Evolutionary conservation across 2,888 invertebrate species (phyloP), one percentile per base, ranked within the genome.

Genomic region (Agriotes lineatus): DNA sequence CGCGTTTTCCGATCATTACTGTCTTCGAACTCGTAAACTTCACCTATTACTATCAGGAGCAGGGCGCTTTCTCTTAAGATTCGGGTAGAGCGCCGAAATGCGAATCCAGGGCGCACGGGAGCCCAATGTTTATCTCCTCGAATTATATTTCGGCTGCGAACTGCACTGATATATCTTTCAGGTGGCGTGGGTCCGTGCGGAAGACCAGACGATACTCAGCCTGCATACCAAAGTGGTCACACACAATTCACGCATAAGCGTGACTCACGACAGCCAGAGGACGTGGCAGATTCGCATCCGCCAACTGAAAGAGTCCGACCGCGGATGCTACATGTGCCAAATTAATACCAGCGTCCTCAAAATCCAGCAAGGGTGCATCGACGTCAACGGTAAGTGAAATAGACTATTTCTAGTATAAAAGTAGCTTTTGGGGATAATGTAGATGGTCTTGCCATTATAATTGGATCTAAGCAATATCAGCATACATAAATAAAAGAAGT

Each of bases 281-380:
- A 95, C 94, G 71, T 96, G 95, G 96, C 93, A 93, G 83, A 86
- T 96, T 67, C 91, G 93, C 83, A 94, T 96, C 80, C 88, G 93
- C 67, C 94, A 94, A 70, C 87, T 96, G 59, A 89, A 92, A 73
- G 94, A 94, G 77, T 89, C 91, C 44, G 96, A 96, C 84, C 89
- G 92, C 48, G 96, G 94, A 69, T 96, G 95, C 82, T 96, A 96
- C 85, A 94, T 95, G 93, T 96, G 96, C 81, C 95, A 96, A 87
- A 94, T 96, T 79, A 96, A 96, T 85, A 95, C 95, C 1, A 92
- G 90, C 70, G 89, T 90, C 61, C 94, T 96, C 93, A 95, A 92
- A 85, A 94, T 93, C 82, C 93, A 94, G 85, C 88, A 93, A 63
- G 95, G 95, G 6, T 96, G 96, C 81, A 89, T 96, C 68, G 95